Base-by-base conservation (phyloP, 2,888 invertebrate genomes). In the Gandaritis pyraliata region DNA sequence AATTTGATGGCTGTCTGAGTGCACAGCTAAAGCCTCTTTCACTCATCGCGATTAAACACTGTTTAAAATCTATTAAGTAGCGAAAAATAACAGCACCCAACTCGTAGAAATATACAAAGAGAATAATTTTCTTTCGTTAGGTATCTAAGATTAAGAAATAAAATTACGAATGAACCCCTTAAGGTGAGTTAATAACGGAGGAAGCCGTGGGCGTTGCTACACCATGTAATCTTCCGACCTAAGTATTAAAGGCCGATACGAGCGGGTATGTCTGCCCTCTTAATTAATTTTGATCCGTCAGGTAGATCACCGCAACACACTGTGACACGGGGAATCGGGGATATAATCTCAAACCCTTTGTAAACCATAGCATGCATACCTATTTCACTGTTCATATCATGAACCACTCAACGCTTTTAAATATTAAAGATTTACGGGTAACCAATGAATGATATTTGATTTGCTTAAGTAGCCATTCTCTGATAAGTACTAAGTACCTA, bases 381-480 rank as follows among this genome's bases (percentile, higher is more conserved):
- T 52, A 29, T 55, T 43, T 33, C 39, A 33, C 16, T 38, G 55
- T 61, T 56, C 55, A 46, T 43, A 47, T 59, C 47, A 60, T 47
- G 33, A 30, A 51, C 45, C 56, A 51, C 55, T 56, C 51, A 52
- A 51, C 51, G 51, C 52, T 33, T 56, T 61, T 41, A 56, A 56
- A 15, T 61, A 52, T 56, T 61, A 33, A 61, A 56, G 23, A n/a
- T 46, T n/a, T n/a, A n/a, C n/a, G n/a, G n/a, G n/a, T n/a, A n/a
- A n/a, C n/a, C n/a, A 41, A 29, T 29, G 49, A 16, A 52, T n/a
- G 45, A 18, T 46, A 55, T 61, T 61, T 56, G 55, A 61, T 60
- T 50, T 41, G 15, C 15, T 41, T 41, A 7, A 41, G 41, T 13
- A 41, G 13, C 13, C 41, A 6, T 39, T 4, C 12, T 38, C n/a